Evolutionary conservation across 2,888 invertebrate species (phyloP), one percentile per base, ranked within the genome.

Genomic region (Ectemnius lituratus): DNA sequence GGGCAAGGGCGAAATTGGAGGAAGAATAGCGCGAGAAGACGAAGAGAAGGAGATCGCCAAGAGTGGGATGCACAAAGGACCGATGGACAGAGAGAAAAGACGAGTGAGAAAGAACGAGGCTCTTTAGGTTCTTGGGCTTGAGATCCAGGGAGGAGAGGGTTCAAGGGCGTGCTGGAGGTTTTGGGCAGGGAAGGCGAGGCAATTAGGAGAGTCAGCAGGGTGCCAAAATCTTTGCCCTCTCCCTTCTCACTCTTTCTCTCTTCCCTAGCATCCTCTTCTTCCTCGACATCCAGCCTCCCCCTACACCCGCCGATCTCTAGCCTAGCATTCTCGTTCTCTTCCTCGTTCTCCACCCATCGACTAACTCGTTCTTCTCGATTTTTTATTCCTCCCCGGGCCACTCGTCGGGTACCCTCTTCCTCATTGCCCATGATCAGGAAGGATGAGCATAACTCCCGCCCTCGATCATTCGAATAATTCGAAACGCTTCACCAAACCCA

Each of bases 121-220:
- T 80, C 81, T 85, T 86, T 83, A 86, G 81, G 82, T 74, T 76
- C 83, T 79, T 81, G 77, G 76, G 74, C n/a, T 49, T 1, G 73
- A 81, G 83, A 37, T 37, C 37, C 37, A 74, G 74, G 77, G 65
- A 74, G 70, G 82, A 86, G 86, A 86, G 85, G 85, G 89, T 89
- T 90, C 90, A 90, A 90, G 89, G 90, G 88, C 89, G 86, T 84
- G 83, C 81, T 83, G 83, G 78, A 82, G 71, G 75, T 82, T 82
- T 77, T 81, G 81, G 83, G 83, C 82, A 84, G 84, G 82, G 84
- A 86, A 85, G 87, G 85, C 88, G 84, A 90, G 86, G 89, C 90
- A 90, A 90, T 90, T 90, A 90, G 90, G 87, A 84, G 85, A 77
- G 89, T 66, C 90, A 90, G 90, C 89, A 71, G 90, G 90, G 89